Conservation (phyloP, 1,140 invertebrate species). For the Arion vulgaris region DNA sequence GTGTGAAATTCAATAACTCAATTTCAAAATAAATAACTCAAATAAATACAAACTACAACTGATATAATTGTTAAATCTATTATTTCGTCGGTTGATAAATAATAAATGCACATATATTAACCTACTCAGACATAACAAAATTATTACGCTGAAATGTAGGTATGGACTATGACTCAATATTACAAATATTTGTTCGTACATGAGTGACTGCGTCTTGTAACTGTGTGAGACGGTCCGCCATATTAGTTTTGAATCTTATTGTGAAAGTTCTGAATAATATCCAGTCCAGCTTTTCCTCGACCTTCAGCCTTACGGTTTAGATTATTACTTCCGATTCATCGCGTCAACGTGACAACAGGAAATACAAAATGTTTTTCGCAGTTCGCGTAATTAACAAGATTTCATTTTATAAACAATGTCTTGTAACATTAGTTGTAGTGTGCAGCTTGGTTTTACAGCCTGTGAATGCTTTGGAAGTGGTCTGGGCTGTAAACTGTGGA, state of each 20-base stretch:
- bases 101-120: too few species aligned
- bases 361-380: not conserved
- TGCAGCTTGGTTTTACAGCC: conserved; percentile 47
- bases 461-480: conserved; percentile 56
- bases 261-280: not conserved
- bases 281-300: not conserved
- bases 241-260: conserved; percentile 66
- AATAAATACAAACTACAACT: too few species aligned
- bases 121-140: too few species aligned
- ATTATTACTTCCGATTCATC: not conserved
- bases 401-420: not conserved
- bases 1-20: too few species aligned
- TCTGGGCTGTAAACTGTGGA: conserved; percentile 72
- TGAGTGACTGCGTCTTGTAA: conserved; percentile 97
- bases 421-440: conserved; percentile 28
- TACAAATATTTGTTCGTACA: conserved; percentile 74
- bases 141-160: too few species aligned
- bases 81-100: too few species aligned
- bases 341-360: too few species aligned
- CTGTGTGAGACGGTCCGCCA: conserved; percentile 96
- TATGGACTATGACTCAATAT: too few species aligned
- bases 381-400: not conserved
- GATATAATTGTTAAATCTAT: too few species aligned
- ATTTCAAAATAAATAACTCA: too few species aligned
- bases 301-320: not conserved